A percentile compares a stretch with the other conserved stretches of the same genome.
Conservation (phyloP, 2,797 vertebrate genomes). For the Myotis planiceps region DNA sequence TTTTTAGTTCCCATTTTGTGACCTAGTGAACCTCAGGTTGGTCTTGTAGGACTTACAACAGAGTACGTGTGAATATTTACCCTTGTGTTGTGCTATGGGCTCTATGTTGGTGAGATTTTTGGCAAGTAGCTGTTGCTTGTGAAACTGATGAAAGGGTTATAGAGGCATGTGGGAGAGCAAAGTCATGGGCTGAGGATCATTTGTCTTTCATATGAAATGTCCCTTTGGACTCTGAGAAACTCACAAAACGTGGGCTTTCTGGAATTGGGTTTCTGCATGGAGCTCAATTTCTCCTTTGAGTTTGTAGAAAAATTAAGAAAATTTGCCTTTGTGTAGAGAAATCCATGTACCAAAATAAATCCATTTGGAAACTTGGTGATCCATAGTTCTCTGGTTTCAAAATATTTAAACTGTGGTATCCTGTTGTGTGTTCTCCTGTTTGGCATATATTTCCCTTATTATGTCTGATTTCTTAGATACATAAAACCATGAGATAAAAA, state of each 20-base stretch:
- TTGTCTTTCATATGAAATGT: not conserved
- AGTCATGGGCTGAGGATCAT: not conserved
- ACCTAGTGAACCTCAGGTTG: not conserved
- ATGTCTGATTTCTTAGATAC: constrained; percentile 56
- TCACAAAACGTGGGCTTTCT: not conserved
- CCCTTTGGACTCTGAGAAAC: not conserved
- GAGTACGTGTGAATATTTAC: not conserved
- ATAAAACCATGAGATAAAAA: constrained; percentile 68
- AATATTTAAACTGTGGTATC: constrained; percentile 23
- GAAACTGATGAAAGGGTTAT: not conserved
- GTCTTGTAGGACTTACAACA: not conserved
- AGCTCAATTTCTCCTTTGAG: not conserved
- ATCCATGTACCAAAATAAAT: constrained; percentile 36
- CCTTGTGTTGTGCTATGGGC: not conserved
- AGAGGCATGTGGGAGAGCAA: not conserved
- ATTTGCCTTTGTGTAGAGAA: not conserved
- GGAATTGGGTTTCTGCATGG: not conserved
- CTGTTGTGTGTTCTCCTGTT: constrained; percentile 29
- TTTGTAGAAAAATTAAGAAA: constrained; percentile 32
- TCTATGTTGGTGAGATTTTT: not conserved
- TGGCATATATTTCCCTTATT: constrained; percentile 26
- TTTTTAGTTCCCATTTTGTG: constrained; percentile 26
- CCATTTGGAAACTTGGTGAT: constrained; percentile 36
- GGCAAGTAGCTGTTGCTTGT: not conserved
- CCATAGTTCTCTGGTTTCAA: constrained; percentile 35